phyloP scores from a whole-genome alignment of 2,797 vertebrate genomes.

The Simalia tracyae region DNA sequence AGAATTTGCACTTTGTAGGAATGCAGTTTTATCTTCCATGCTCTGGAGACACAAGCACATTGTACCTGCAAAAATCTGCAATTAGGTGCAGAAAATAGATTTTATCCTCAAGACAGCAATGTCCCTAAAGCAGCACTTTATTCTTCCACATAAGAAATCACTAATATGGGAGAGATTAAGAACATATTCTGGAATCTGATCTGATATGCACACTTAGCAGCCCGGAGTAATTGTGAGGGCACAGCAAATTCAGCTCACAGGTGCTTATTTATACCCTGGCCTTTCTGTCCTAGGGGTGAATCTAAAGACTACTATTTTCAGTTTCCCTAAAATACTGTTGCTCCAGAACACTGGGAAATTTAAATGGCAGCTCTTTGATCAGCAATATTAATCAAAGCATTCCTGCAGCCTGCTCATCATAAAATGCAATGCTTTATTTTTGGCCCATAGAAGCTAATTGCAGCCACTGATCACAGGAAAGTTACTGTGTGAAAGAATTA shows the following conservation, averaged over 20 bases:
- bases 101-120: not conserved
- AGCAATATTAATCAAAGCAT: not conserved
- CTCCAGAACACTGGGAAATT: not conserved
- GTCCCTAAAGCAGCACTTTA: not conserved
- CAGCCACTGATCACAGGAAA: not conserved
- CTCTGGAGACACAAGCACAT: not conserved
- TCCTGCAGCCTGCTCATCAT: not conserved
- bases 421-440: not conserved
- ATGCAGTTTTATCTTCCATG: not conserved
- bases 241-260: not conserved
- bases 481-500: not conserved
- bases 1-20: slow-evolving; percentile 22
- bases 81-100: not conserved
- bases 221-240: not conserved
- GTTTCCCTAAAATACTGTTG: not conserved
- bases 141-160: not conserved
- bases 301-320: not conserved
- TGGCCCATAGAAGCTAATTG: not conserved
- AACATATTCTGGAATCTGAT: not conserved
- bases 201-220: not conserved
- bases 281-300: not conserved
- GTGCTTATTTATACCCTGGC: not conserved
- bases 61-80: not conserved
- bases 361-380: not conserved
- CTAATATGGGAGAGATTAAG: not conserved